Evolutionary conservation across 2,797 vertebrate genomes (phyloP), one percentile per base, ranked within the genome.

Genomic region (Ficedula albicollis): DNA sequence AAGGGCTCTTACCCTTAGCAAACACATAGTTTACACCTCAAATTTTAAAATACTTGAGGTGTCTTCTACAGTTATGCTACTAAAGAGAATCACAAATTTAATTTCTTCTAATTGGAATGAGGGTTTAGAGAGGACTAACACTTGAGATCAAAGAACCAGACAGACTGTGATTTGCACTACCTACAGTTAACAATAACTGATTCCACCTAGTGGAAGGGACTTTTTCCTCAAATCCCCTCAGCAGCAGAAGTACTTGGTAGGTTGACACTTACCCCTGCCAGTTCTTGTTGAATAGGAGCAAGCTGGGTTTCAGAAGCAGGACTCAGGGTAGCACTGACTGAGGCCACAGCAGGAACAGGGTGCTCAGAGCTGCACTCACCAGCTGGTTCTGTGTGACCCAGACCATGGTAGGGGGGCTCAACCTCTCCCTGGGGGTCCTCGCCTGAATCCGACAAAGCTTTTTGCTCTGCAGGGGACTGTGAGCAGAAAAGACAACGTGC

Each of bases 381-480:
- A 94, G 97, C 89, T 93, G 97, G 87, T 94, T 95, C 90, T 90
- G 81, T 90, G 92, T 77, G 93, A 97, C 97, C 96, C 84, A 90
- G 70, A 84, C 79, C 97, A 95, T 84, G 94, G 94, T 23, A 86
- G 92, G 95, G 96, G 87, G 96, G 76, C 95, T 97, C 97, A 94
- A 94, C 96, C 97, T 97, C 97, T 97, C 97, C 97, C 96, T 68
- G 97, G 93, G 96, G 94, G 86, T 97, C 97, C 97, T 98, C 96
- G 94, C 98, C 98, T 93, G 97, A 96, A 94, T 98, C 97, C 93
- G 83, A 96, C 95, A 97, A 97, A 95, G 90, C 94, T 97, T 97
- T 98, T 94, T 97, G 97, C 97, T 98, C 98, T 98, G 98, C 95
- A 97, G 97, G 96, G 96, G 97, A 97, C 98, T 98, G 97, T 97